Base-by-base conservation (phyloP, 2,797 vertebrate species). In the Urophycis tenuis region DNA sequence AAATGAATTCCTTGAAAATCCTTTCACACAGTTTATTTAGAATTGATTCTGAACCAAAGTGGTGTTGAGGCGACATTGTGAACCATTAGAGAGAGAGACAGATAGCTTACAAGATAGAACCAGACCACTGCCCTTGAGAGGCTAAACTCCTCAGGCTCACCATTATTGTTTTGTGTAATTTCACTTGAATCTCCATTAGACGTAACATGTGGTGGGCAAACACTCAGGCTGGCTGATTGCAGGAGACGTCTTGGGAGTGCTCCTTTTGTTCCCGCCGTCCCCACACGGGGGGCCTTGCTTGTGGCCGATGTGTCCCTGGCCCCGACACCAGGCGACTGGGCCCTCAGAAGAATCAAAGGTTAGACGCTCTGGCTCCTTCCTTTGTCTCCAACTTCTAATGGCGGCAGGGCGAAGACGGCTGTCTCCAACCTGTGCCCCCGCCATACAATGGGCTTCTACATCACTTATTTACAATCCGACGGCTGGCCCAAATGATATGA, bases 381-480 rank as follows among this genome's bases (percentile, higher is more conserved):
- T 91, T 92, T 94, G 92, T 94, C 91, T 91, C 86, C 83, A 17
- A 77, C 67, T 81, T 85, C 91, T 92, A 89, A 90, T 85, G 91
- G 86, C 86, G 87, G 88, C 88, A 90, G 87, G 90, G 90, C 85
- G 86, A 90, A 92, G 92, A 92, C 92, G 90, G 87, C 91, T 92
- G 92, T 92, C 93, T 93, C 90, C 91, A 93, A 90, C 89, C 90
- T 88, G 90, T 87, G 89, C 90, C 91, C 91, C 87, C 82, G 2
- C 3, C 89, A 91, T 89, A 92, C 93, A 93, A 93, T 88, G 81
- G 91, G 84, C 90, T 91, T 91, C 88, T 87, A 91, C 90, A 92
- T 92, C 89, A 91, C 90, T 93, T 93, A 92, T 93, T 93, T 93
- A 92, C 93, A 92, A 91, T 89, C 90, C 85, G 91, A 91, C 87